These are phyloP conservation scores for Mesocricetus auratus DNA, from an alignment of 2,113 vertebrate genomes.

Conservation along the genomic window DNA sequence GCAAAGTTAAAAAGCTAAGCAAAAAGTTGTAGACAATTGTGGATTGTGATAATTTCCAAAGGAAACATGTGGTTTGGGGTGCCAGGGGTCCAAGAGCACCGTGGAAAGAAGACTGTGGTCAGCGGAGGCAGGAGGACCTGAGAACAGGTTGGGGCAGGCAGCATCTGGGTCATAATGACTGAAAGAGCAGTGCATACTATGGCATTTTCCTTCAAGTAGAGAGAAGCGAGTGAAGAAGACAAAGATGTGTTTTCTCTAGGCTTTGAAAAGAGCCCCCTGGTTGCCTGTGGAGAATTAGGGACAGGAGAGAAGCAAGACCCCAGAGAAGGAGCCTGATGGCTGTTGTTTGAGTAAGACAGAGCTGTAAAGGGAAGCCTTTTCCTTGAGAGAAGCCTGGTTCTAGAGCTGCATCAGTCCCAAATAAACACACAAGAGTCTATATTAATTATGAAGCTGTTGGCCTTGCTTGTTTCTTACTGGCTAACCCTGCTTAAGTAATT, in stretches of 20 bases:
- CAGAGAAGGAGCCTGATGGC: neutral
- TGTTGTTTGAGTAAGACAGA: neutral
- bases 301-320: neutral
- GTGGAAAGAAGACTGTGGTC: neutral
- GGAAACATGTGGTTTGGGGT: neutral
- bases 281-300: neutral
- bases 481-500: no score
- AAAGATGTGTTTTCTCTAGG: neutral
- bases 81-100: neutral
- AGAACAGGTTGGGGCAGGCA: neutral
- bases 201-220: neutral
- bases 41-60: neutral
- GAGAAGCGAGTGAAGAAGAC: neutral
- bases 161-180: rapidly evolving
- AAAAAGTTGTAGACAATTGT: neutral
- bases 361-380: no score
- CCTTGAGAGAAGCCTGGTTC: no score
- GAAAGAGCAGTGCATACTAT: neutral
- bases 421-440: no score
- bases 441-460: no score
- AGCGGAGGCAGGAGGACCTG: neutral
- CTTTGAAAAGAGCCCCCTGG: neutral
- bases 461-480: no score
- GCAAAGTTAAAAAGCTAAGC: neutral
- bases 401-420: no score